Base-by-base conservation (phyloP, 92 coral and sea anemone species). In the Porites lobata region DNA sequence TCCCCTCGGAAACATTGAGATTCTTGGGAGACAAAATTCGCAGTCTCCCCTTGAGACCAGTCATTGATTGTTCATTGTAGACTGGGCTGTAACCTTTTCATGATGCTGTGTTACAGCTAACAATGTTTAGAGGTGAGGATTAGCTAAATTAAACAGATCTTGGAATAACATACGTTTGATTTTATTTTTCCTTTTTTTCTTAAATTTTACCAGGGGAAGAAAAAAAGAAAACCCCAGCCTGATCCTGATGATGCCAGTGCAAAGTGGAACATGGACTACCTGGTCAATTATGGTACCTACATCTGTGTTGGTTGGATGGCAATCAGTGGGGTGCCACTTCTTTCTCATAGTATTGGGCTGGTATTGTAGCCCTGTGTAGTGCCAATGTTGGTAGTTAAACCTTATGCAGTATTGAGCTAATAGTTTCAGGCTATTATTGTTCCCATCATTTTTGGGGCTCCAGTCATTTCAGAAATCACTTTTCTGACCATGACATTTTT, bases 251-350 rank as follows among this genome's bases (percentile, higher is more conserved):
- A 78, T 86, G 88, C 71, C 59, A 86, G 92, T 17, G 88, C 87
- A 65, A 96, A 89, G 76, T 92, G 96, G 93, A 92, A 94, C 66
- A 90, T 95, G 59, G 96, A 91, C 65, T 94, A 80, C 66, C 95
- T 96, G 10, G 94, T 94, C 62, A 90, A 95, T 86, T 97, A 91
- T 72, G 85, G 94, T 32, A 94, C 97, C 6, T 97, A 97, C 59
- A 62, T 96, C 50, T 97, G 98, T 79, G 92, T 97, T 81, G 99
- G 99, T 19, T 97, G 98, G 98, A 85, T 96, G 91, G 96, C 94
- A 14, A 93, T 94, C 29, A 94, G 95, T 79, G 95, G 95, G 6
- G 93, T 94, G 2, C 99, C 99, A 8, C 85, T 92, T n/a, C 81
- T 94, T n/a, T 95, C 93, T 65, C 94, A 95, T 89, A 72, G 81